These are phyloP conservation scores for Ageneiosus marmoratus DNA, from an alignment of 2,113 vertebrate genomes.

Conservation along the genomic window DNA sequence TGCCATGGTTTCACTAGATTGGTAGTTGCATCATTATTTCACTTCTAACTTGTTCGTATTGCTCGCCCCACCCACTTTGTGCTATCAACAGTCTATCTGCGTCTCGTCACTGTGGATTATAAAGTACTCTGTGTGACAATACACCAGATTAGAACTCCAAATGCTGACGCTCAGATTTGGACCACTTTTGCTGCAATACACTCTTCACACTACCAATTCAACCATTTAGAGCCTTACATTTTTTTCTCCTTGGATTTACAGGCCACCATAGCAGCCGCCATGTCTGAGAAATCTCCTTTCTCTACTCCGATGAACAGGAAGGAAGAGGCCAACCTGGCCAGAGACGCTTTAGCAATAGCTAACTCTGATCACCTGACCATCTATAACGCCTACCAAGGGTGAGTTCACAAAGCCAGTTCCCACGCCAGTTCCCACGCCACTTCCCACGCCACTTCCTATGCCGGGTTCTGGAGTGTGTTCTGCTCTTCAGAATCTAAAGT, in stretches of 20 bases:
- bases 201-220: background rate
- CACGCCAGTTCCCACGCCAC: too few species aligned
- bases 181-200: background rate
- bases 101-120: too few species aligned
- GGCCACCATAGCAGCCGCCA: slow-evolving; percentile 95
- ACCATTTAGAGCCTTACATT: background rate
- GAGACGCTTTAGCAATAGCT: slow-evolving; percentile 82
- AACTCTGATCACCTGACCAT: slow-evolving; percentile 95
- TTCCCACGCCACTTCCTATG: too few species aligned
- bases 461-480: background rate
- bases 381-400: slow-evolving; percentile 92
- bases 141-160: background rate
- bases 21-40: background rate
- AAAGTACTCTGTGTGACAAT: background rate
- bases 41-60: too few species aligned
- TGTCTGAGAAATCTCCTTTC: slow-evolving; percentile 96
- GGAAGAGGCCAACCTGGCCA: slow-evolving; percentile 93
- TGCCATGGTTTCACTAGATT: background rate
- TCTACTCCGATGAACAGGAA: slow-evolving; percentile 91
- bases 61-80: background rate
- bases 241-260: slow-evolving; percentile 55
- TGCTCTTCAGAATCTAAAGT: too few species aligned
- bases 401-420: slow-evolving; percentile 21
- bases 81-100: too few species aligned
- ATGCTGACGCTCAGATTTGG: background rate